Evolutionary conservation across 2,113 vertebrate genomes (phyloP).

Genomic region (Limanda limanda): DNA sequence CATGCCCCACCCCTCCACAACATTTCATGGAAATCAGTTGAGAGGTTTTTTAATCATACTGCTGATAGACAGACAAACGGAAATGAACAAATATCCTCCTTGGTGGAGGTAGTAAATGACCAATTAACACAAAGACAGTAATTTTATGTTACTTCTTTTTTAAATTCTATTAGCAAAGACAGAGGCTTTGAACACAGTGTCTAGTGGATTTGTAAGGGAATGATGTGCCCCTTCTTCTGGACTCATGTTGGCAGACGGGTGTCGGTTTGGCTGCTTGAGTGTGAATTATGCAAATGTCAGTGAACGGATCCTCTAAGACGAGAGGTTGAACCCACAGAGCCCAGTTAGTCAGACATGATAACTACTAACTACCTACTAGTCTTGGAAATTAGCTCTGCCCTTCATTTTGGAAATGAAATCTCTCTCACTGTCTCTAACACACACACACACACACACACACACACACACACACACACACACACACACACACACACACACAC

Average conservation of each 20-base stretch:
- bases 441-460: slow-evolving; percentile 9
- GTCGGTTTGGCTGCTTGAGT: background rate
- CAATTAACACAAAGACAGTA: background rate
- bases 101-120: background rate
- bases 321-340: slow-evolving; percentile 19
- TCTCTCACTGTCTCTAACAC: background rate
- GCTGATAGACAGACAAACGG: background rate
- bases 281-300: slow-evolving; percentile 14
- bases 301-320: slow-evolving; percentile 1
- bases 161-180: background rate
- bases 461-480: background rate
- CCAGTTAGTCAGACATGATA: slow-evolving; percentile 27
- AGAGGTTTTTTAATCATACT: too few relatives aligned
- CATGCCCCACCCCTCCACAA: too few relatives aligned
- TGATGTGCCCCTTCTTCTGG: background rate
- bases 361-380: slow-evolving; percentile 9
- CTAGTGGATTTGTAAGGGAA: background rate
- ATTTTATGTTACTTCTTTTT: background rate
- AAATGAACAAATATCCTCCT: background rate
- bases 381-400: slow-evolving; percentile 23
- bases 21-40: too few relatives aligned
- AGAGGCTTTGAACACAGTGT: background rate
- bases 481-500: slow-evolving; percentile 15
- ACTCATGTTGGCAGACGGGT: background rate
- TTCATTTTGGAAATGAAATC: slow-evolving; percentile 10